Percentiles rank a stretch among this genome's conserved stretches.
Conservation (phyloP, 2,113 vertebrate genomes). For the Phocoena sinus region DNA sequence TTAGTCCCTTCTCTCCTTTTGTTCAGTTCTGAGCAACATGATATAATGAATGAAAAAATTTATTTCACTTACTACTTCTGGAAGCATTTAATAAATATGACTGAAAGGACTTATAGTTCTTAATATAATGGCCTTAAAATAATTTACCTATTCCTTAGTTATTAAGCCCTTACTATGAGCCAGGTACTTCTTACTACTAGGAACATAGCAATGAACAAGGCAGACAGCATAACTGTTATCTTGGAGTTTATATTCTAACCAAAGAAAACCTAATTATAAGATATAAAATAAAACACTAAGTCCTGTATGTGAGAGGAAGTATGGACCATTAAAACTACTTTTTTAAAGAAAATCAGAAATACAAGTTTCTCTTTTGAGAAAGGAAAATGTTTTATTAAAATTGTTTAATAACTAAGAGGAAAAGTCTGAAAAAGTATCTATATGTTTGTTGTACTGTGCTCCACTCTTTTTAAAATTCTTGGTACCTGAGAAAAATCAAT, state of each 20-base stretch:
- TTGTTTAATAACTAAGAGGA: not conserved
- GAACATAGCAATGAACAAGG: not conserved
- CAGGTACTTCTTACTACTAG: not conserved
- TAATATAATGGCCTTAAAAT: not conserved
- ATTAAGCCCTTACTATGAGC: not conserved
- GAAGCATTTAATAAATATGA: not conserved
- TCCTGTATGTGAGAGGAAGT: not conserved
- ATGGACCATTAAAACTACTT: not conserved
- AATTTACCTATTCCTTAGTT: not conserved
- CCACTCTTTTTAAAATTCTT: not conserved
- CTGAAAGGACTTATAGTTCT: not conserved
- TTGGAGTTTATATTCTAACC: not conserved
- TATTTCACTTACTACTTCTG: not conserved
- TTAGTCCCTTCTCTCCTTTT: not conserved
- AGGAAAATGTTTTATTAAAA: not conserved
- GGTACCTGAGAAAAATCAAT: not conserved
- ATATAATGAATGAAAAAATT: not conserved
- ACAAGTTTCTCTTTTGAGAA: not conserved
- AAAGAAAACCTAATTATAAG: not conserved
- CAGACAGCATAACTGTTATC: not conserved
- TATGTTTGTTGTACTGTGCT: not conserved
- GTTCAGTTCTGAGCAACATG: not conserved
- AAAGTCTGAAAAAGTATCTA: not conserved
- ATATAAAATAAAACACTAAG: not conserved
- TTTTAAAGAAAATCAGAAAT: not conserved